Conservation (phyloP, 2,797 vertebrate species). For the Rhynchonycteris naso region DNA sequence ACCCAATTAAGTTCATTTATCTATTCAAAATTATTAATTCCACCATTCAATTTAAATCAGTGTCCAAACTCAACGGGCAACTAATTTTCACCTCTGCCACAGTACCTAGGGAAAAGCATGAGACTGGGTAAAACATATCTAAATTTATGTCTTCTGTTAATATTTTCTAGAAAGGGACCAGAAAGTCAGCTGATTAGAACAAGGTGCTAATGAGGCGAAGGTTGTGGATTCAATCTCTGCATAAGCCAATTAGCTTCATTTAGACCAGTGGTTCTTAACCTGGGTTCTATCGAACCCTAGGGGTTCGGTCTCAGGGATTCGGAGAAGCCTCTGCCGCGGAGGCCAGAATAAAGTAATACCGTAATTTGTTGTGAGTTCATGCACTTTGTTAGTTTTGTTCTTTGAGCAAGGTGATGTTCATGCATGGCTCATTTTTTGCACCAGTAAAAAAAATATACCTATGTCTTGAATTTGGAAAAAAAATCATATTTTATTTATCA, state of each 20-base stretch:
- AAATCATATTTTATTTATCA: too few relatives aligned
- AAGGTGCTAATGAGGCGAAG: conserved; percentile 54
- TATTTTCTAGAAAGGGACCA: neutral
- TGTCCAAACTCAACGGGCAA: conserved; percentile 7
- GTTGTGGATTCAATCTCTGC: conserved; percentile 21
- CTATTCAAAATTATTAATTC: conserved; percentile 54
- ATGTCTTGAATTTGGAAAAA: too few relatives aligned
- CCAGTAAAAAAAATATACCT: too few relatives aligned
- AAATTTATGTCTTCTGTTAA: neutral
- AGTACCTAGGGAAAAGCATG: neutral
- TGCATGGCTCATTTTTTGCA: too few relatives aligned
- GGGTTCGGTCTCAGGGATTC: too few relatives aligned
- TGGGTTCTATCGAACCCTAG: too few relatives aligned
- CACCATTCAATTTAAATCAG: conserved; percentile 48
- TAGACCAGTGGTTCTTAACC: too few relatives aligned
- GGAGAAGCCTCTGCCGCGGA: too few relatives aligned
- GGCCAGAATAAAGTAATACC: too few relatives aligned
- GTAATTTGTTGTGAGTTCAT: too few relatives aligned
- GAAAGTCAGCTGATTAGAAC: conserved; percentile 29
- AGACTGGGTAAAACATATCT: neutral
- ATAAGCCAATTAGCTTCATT: conserved; percentile 54
- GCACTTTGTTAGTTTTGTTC: too few relatives aligned
- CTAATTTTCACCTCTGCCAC: conserved; percentile 58
- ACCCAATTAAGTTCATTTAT: conserved; percentile 52
- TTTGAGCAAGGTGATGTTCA: too few relatives aligned